phyloP scores from a whole-genome alignment of 2,113 vertebrate genomes.

The Prinia subflava region DNA sequence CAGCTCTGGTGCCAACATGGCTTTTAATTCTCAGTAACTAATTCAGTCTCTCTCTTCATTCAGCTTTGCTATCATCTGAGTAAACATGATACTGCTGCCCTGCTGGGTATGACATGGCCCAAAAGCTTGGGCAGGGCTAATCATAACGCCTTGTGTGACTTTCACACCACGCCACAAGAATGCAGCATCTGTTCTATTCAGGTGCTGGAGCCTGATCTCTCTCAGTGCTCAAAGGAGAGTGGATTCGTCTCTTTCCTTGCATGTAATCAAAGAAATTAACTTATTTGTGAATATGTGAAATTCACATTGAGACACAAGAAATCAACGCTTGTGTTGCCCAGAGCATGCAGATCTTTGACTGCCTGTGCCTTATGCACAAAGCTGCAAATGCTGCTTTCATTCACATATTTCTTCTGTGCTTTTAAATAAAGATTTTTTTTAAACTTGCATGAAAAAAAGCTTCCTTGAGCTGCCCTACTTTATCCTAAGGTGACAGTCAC shows the following conservation, averaged over 20 bases:
- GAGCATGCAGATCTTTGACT: not conserved
- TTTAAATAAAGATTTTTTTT: not conserved
- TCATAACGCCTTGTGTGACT: not conserved
- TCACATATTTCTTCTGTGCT: not conserved
- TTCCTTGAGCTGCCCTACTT: not conserved
- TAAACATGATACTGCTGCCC: not conserved
- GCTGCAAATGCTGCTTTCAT: not conserved
- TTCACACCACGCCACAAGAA: not conserved
- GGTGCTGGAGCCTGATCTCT: not conserved
- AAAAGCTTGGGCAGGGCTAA: not conserved
- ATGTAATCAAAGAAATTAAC: not conserved
- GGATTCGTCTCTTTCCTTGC: not conserved
- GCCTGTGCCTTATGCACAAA: not conserved
- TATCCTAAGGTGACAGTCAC: not conserved
- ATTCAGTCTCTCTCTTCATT: not conserved
- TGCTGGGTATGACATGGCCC: not conserved
- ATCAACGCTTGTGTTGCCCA: not conserved
- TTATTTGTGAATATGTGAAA: not conserved
- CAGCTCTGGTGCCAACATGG: not conserved
- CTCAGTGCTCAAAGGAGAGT: not conserved
- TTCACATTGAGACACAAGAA: not conserved
- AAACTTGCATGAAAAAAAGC: not conserved
- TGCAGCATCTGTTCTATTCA: not conserved
- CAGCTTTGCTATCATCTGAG: not conserved
- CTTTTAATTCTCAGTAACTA: slow-evolving; percentile 1